phyloP scores from a whole-genome alignment of 2,797 vertebrate species.

The Balearica regulorum region DNA sequence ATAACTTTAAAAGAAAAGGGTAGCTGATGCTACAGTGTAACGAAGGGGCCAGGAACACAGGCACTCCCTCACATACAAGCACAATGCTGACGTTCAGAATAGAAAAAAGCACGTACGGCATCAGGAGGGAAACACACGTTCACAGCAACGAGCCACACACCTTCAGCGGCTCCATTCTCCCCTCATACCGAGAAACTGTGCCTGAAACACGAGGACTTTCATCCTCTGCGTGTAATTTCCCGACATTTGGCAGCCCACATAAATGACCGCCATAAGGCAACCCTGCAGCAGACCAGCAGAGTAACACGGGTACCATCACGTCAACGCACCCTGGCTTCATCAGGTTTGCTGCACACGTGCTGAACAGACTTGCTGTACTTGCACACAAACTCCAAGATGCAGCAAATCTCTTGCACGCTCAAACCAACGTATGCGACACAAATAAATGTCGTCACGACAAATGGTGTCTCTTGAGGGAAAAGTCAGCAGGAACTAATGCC shows the following conservation, averaged over 20 bases:
- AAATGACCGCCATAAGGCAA: accelerated
- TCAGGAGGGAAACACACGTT: accelerated
- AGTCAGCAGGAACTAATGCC: neutral
- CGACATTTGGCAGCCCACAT: accelerated
- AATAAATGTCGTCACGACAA: accelerated
- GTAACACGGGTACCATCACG: accelerated
- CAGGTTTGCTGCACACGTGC: accelerated
- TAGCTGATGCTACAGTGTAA: neutral
- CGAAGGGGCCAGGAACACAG: neutral
- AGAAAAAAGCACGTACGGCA: accelerated
- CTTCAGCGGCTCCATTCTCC: accelerated
- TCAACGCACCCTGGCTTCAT: accelerated
- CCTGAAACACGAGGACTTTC: accelerated
- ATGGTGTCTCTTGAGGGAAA: accelerated
- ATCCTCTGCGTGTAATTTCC: neutral
- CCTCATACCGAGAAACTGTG: neutral
- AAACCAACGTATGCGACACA: accelerated
- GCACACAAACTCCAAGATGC: neutral
- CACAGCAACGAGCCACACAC: neutral
- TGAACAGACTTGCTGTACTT: neutral
- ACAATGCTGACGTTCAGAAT: accelerated
- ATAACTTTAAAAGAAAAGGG: neutral
- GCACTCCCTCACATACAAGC: neutral
- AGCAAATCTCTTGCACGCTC: neutral
- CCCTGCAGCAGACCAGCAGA: neutral